A percentile compares a stretch with the other conserved stretches of the same genome.
Evolutionary conservation across 2,888 invertebrate genomes (phyloP).

Genomic region (Onthophagus sagittarius): DNA sequence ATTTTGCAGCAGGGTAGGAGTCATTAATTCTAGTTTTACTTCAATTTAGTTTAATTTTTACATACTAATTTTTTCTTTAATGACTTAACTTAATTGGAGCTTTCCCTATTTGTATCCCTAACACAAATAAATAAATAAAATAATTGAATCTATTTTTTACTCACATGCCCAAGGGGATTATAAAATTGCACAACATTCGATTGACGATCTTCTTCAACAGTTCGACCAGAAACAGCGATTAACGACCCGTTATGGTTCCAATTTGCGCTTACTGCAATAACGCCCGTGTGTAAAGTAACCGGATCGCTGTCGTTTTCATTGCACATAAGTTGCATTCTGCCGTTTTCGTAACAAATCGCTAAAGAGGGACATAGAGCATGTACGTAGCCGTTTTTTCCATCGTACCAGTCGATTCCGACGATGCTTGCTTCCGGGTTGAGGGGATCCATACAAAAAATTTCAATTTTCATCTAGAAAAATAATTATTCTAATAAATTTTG

Average conservation of each 20-base stretch:
- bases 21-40: too few species aligned
- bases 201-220: constrained; percentile 56
- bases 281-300: constrained; percentile 75
- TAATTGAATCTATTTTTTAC: too few species aligned
- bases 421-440: constrained; percentile 51
- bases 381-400: constrained; percentile 68
- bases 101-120: too few species aligned
- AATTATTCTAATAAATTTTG: not conserved
- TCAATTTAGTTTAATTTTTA: too few species aligned
- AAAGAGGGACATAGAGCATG: constrained; percentile 70
- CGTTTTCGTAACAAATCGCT: constrained; percentile 84
- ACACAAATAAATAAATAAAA: not conserved
- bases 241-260: constrained; percentile 95
- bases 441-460: constrained; percentile 56
- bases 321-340: constrained; percentile 84
- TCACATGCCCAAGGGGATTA: constrained; percentile 79
- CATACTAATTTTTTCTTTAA: too few species aligned
- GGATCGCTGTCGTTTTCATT: constrained; percentile 90
- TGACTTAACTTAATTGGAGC: too few species aligned
- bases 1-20: too few species aligned
- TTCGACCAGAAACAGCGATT: constrained; percentile 78
- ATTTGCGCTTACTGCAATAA: constrained; percentile 74
- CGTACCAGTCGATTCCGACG: constrained; percentile 83
- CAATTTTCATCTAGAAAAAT: constrained; percentile 67
- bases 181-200: constrained; percentile 88